phyloP scores from a whole-genome alignment of 2,113 vertebrate genomes.

The Microcebus murinus region DNA sequence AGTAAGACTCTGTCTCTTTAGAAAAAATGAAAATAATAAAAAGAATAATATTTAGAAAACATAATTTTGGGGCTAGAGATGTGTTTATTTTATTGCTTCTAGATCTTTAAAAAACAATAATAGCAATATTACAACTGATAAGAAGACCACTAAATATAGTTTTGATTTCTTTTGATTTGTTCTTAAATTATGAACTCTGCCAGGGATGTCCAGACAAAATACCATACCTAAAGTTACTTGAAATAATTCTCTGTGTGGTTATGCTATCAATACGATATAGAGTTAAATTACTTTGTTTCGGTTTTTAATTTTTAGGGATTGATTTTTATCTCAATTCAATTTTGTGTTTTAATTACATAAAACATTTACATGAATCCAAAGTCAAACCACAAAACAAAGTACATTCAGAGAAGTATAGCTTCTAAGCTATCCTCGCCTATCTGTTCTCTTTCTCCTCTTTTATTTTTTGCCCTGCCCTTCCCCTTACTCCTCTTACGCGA shows the following conservation, averaged over 20 bases:
- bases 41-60: not conserved
- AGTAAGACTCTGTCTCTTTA: too few relatives aligned
- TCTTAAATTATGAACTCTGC: not conserved
- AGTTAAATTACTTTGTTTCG: not conserved
- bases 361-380: not conserved
- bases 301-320: not conserved
- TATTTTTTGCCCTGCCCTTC: not conserved
- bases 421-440: not conserved
- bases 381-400: not conserved
- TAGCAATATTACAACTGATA: not conserved
- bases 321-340: not conserved
- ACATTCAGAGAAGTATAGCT: not conserved
- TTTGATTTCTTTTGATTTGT: conserved; percentile 16
- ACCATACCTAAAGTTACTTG: not conserved
- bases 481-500: not conserved
- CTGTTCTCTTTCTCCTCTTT: not conserved
- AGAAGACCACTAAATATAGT: not conserved
- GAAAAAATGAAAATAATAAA: too few relatives aligned
- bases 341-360: not conserved
- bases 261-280: not conserved
- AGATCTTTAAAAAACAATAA: conserved; percentile 19
- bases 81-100: not conserved
- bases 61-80: not conserved
- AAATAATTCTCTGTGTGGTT: conserved; percentile 1
- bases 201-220: not conserved